Evolutionary conservation across 2,888 invertebrate genomes (phyloP).

Genomic region (Zygaena filipendulae): DNA sequence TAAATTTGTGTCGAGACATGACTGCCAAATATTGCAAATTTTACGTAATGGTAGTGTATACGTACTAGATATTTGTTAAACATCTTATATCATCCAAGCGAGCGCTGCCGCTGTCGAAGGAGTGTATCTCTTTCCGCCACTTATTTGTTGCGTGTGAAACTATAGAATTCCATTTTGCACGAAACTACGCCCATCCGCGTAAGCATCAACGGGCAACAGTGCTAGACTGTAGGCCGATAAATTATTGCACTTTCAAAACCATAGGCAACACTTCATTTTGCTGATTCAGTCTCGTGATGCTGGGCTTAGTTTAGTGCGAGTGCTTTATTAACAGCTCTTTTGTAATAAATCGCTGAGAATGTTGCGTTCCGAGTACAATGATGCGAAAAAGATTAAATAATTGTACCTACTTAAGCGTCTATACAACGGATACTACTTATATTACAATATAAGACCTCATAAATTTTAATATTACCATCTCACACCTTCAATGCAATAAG

Average conservation of each 20-base stretch:
- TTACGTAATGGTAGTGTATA: no score
- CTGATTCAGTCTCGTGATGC: conserved; percentile 46
- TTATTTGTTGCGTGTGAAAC: conserved; percentile 69
- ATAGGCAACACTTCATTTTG: conserved; percentile 49
- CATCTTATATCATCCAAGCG: no score
- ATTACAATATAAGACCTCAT: no score
- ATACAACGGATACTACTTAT: no score
- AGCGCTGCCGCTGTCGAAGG: no score
- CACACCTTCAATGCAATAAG: no score
- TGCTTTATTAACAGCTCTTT: conserved; percentile 49
- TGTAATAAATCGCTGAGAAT: conserved; percentile 55
- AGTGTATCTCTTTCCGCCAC: no score
- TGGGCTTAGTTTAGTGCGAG: conserved; percentile 25
- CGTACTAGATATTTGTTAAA: no score
- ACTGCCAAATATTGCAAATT: no score
- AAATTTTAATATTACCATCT: no score
- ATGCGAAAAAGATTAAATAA: conserved; percentile 59
- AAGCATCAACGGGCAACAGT: conserved; percentile 48
- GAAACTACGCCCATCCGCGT: conserved; percentile 40
- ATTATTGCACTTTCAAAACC: conserved; percentile 30
- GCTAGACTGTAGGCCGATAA: conserved; percentile 35
- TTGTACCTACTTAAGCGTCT: no score
- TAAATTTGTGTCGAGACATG: no score
- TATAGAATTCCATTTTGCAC: conserved; percentile 63
- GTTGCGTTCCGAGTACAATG: conserved; percentile 53